A percentile compares a stretch with the other conserved stretches of the same genome.
phyloP scores from a whole-genome alignment of 1,140 invertebrate species.

The Cydia splendana region DNA sequence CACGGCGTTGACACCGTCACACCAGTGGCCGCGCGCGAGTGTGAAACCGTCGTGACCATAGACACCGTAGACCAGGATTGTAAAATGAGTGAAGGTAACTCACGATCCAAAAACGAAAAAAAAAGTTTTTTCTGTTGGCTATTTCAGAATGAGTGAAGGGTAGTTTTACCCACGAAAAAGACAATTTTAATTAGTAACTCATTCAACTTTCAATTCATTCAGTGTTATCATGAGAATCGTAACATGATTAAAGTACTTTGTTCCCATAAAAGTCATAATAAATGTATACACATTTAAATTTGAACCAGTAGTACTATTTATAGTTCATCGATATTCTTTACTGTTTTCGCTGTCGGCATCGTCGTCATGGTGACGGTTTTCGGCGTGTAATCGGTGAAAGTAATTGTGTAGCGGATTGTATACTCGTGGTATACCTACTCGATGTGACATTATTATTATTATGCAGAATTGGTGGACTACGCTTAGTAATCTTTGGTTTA shows the following conservation, averaged over 20 bases:
- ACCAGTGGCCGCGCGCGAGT: constrained; percentile 33
- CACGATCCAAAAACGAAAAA: neutral
- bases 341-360: neutral
- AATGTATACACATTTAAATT: too few species aligned
- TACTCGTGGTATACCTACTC: neutral
- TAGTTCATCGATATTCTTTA: neutral
- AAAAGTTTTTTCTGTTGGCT: too few species aligned
- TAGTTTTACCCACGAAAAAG: too few species aligned
- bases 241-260: too few species aligned
- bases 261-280: too few species aligned
- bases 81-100: constrained; percentile 40
- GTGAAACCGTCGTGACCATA: constrained; percentile 29
- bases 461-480: too few species aligned
- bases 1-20: constrained; percentile 32
- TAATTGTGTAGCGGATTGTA: neutral
- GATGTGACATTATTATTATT: too few species aligned
- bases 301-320: neutral
- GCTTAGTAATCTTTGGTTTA: too few species aligned
- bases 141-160: too few species aligned
- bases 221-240: too few species aligned
- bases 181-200: too few species aligned
- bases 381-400: constrained; percentile 9
- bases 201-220: too few species aligned
- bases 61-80: constrained; percentile 35
- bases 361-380: constrained; percentile 7